Percentiles rank a stretch among this genome's conserved stretches.
Conservation (phyloP, 2,888 invertebrate genomes). For the Caenorhabditis parvicauda region DNA sequence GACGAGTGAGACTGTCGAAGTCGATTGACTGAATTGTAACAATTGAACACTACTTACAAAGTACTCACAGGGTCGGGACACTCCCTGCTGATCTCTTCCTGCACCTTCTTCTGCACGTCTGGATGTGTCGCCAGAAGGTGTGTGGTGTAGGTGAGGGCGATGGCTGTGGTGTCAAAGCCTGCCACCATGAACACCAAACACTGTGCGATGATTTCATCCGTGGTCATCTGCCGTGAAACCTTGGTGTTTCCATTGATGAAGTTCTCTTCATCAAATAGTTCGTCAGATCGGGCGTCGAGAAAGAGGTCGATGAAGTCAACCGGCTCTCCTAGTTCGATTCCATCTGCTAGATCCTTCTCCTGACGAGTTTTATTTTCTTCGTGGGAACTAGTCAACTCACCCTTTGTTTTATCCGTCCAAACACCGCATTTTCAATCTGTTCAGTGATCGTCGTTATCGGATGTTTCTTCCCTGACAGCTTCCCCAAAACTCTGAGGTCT, state of each 20-base stretch:
- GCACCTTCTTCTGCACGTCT: conserved; percentile 29
- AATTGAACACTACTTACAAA: too few species aligned
- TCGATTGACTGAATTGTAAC: too few species aligned
- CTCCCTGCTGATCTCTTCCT: conserved; percentile 39
- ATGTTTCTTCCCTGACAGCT: too few species aligned
- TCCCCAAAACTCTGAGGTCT: too few species aligned
- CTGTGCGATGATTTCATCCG: conserved; percentile 45
- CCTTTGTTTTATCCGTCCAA: neutral
- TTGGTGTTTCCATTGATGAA: conserved; percentile 18
- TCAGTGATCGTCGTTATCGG: too few species aligned
- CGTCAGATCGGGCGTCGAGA: conserved; percentile 37
- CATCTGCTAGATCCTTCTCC: conserved; percentile 8
- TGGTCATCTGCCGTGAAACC: conserved; percentile 29
- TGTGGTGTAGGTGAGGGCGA: conserved; percentile 65
- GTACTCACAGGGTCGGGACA: conserved; percentile 27
- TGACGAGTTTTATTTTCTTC: too few species aligned
- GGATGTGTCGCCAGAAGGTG: conserved; percentile 65
- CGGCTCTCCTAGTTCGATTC: conserved; percentile 29
- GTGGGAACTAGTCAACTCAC: neutral
- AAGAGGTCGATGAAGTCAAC: conserved; percentile 55
- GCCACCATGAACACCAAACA: conserved; percentile 53
- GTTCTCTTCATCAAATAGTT: conserved; percentile 15
- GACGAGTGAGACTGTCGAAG: conserved; percentile 16
- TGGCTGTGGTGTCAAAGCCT: conserved; percentile 68
- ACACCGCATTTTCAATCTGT: neutral